Conservation (phyloP, 2,113 vertebrate genomes). For the Verasper variegatus region DNA sequence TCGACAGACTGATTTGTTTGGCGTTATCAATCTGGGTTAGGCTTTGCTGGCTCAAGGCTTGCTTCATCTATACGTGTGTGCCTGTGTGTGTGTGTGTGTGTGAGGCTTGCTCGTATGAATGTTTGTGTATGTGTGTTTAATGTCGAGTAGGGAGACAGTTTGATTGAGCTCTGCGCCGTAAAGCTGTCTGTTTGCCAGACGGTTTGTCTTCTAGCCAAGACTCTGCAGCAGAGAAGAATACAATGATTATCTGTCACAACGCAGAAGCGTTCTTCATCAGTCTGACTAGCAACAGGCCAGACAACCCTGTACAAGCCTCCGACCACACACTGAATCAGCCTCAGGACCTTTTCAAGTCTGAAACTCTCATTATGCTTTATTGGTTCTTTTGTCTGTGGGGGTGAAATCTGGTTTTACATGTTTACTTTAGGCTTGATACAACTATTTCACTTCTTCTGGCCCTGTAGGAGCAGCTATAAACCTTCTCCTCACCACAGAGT, state of each 20-base stretch:
- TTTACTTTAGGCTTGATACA: constrained; percentile 17
- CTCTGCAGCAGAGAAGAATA: constrained; percentile 76
- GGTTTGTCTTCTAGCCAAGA: constrained; percentile 79
- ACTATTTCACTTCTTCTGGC: background rate
- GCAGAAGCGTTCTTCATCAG: constrained; percentile 69
- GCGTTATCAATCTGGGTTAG: constrained; percentile 80
- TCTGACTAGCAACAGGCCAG: constrained; percentile 55
- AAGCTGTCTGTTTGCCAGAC: constrained; percentile 84
- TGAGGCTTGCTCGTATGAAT: constrained; percentile 26
- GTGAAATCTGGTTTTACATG: constrained; percentile 16
- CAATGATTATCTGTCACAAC: constrained; percentile 82
- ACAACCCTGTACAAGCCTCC: constrained; percentile 43
- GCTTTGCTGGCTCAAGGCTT: constrained; percentile 69
- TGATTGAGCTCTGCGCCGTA: constrained; percentile 80
- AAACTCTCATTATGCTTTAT: constrained; percentile 30
- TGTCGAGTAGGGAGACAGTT: constrained; percentile 71
- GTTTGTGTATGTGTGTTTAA: constrained; percentile 63
- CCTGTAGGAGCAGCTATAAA: background rate
- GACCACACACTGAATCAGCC: constrained; percentile 62
- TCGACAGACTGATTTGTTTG: constrained; percentile 77
- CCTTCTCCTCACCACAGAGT: constrained; percentile 12
- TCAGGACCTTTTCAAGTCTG: constrained; percentile 30
- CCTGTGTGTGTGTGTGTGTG: constrained; percentile 24
- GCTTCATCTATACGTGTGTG: constrained; percentile 47
- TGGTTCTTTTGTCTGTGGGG: constrained; percentile 15